Base-by-base conservation (phyloP, 2,888 invertebrate genomes). In the Cinara cedri region DNA sequence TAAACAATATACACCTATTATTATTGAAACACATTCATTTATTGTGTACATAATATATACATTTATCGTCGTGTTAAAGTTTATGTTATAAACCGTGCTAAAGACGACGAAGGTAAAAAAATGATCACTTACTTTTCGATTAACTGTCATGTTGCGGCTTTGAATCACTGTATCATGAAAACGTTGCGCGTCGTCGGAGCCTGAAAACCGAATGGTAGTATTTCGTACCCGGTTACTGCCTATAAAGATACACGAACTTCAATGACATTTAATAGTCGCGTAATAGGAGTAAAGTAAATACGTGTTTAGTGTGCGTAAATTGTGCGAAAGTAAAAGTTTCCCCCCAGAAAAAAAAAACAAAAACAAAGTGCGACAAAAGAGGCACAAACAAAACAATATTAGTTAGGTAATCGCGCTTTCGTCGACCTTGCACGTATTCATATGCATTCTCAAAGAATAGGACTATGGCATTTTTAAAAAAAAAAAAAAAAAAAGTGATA, bases 341-440 rank as follows among this genome's bases (percentile, higher is more conserved):
- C 24, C 46, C 57, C 24, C 1, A 34, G n/a, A 13, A 16, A 62
- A 49, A 62, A 72, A 34, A 49, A 49, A 19, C 1, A 19, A 24
- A 9, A 54, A 68, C 11, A 2, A 19, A 60, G n/a, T 14, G n/a
- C 44, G 11, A 63, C 75, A 75, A 65, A 65, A 55, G 65, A 65
- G n/a, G 11, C 46, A 46, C 60, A 26, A 46, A 68, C 55, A 57
- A 76, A 63, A 63, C 51, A 51, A n/a, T 49, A 51, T 21, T n/a
- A 42, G 46, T 76, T 68, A 26, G 19, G 68, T 68, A 76, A 76
- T 70, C 68, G 76, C 76, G 76, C 76, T 78, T 78, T 78, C 76
- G 76, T 78, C 76, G 76, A 49, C 76, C 76, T 78, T 78, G 76
- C 57, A 24, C 42, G 19, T 42, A 42, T 55, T 10, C 42, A 46